Percentiles rank a stretch among this genome's conserved stretches.
Conservation (phyloP, 2,113 vertebrate species). For the Leiothrix lutea region DNA sequence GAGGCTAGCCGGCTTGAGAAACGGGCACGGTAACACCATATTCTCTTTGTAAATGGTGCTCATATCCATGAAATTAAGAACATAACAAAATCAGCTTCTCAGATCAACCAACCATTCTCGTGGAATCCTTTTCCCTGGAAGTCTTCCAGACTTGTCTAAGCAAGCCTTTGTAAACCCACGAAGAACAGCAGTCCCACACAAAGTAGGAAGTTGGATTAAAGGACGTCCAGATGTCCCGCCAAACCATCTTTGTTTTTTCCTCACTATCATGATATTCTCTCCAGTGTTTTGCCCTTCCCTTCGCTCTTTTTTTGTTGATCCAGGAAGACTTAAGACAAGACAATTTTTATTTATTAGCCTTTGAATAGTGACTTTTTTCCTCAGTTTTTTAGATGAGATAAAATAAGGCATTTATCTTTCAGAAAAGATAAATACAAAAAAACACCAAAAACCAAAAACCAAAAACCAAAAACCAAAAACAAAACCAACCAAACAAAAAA, state of each 20-base stretch:
- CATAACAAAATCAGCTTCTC: not conserved
- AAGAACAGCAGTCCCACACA: not conserved
- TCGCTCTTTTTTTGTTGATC: not conserved
- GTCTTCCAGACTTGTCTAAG: not conserved
- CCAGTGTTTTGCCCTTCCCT: not conserved
- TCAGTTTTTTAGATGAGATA: not conserved
- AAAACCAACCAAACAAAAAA: too few species aligned
- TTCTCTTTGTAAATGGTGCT: not conserved
- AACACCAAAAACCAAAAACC: too few species aligned
- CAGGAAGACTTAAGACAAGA: not conserved
- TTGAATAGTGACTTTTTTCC: not conserved
- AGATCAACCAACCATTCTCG: not conserved
- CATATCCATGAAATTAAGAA: not conserved
- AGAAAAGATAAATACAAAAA: not conserved
- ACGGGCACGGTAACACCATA: too few species aligned
- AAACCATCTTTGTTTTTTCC: not conserved
- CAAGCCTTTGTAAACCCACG: not conserved
- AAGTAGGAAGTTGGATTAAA: not conserved
- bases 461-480: too few species aligned
- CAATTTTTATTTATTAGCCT: not conserved
- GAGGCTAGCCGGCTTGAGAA: too few species aligned
- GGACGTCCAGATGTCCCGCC: accelerated
- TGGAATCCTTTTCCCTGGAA: not conserved
- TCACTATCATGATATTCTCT: not conserved
- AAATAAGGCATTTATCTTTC: not conserved